Percentiles rank a stretch among this genome's conserved stretches.
Conservation (phyloP, 2,113 vertebrate genomes). For the Poeciliopsis turrubarensis region DNA sequence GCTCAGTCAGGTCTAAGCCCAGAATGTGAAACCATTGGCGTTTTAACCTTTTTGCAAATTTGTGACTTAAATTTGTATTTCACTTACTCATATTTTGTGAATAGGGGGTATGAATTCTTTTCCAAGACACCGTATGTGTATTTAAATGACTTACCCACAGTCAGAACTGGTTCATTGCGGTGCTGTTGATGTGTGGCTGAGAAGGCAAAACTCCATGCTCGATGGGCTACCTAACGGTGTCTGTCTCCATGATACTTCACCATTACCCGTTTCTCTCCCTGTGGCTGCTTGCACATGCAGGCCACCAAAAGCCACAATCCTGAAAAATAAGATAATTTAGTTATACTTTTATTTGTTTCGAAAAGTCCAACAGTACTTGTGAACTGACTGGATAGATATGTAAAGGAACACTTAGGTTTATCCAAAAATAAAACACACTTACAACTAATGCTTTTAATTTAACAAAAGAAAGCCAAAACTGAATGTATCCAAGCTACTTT, state of each 20-base stretch:
- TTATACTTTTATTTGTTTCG: not conserved
- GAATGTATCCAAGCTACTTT: not conserved
- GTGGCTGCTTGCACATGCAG: constrained; percentile 21
- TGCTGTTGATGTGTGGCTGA: constrained; percentile 81
- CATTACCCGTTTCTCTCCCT: constrained; percentile 25
- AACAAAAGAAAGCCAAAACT: not conserved
- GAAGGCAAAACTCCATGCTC: constrained; percentile 69
- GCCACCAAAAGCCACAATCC: constrained; percentile 28
- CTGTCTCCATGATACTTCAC: constrained; percentile 48
- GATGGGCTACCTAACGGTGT: constrained; percentile 42
- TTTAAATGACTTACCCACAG: constrained; percentile 83
- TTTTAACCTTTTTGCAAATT: too few relatives aligned
- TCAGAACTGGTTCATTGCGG: constrained; percentile 91
- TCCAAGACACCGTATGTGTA: not conserved
- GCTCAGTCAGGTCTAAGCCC: too few relatives aligned
- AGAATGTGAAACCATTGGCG: too few relatives aligned
- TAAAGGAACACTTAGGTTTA: not conserved
- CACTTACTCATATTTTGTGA: too few relatives aligned
- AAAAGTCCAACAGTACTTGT: not conserved
- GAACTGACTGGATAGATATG: not conserved
- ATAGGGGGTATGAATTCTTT: not conserved
- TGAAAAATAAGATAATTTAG: constrained; percentile 26
- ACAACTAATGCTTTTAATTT: not conserved
- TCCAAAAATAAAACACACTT: too few relatives aligned
- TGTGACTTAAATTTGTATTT: too few relatives aligned